Conservation (phyloP, 2,797 vertebrate species). For the Channallabes apus region DNA sequence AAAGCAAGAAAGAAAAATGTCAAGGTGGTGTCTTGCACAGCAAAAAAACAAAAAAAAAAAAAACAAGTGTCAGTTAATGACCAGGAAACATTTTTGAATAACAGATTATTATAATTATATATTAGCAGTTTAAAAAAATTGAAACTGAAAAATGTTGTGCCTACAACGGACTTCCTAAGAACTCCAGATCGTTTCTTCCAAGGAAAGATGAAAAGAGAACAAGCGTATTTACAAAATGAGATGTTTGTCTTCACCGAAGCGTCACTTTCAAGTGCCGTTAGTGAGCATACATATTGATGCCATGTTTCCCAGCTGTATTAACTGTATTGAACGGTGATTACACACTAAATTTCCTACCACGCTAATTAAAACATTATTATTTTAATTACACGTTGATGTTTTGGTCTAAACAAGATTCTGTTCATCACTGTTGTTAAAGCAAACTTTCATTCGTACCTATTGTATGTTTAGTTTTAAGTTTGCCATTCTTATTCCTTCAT, state of each 20-base stretch:
- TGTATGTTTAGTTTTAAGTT: not conserved
- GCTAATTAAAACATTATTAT: not conserved
- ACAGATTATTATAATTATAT: not conserved
- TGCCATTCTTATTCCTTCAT: too few species aligned
- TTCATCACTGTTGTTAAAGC: not conserved
- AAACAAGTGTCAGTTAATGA: not conserved
- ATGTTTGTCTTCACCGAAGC: not conserved
- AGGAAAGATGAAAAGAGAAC: not conserved
- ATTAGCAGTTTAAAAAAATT: not conserved
- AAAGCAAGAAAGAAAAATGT: not conserved
- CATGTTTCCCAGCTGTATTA: not conserved
- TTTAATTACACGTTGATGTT: not conserved
- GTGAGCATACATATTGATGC: not conserved
- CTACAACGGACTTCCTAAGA: not conserved
- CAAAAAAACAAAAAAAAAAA: not conserved
- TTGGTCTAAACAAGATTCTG: not conserved
- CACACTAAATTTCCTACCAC: not conserved
- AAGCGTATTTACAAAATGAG: not conserved
- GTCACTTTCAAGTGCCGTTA: not conserved
- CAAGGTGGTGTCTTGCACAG: not conserved
- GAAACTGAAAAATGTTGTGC: not conserved
- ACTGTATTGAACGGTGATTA: constrained; percentile 2
- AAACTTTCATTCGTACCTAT: too few species aligned
- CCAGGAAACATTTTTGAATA: not conserved
- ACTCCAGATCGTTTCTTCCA: not conserved